Base-by-base conservation (phyloP, 1,140 invertebrate genomes). In the Laupala kohalensis region DNA sequence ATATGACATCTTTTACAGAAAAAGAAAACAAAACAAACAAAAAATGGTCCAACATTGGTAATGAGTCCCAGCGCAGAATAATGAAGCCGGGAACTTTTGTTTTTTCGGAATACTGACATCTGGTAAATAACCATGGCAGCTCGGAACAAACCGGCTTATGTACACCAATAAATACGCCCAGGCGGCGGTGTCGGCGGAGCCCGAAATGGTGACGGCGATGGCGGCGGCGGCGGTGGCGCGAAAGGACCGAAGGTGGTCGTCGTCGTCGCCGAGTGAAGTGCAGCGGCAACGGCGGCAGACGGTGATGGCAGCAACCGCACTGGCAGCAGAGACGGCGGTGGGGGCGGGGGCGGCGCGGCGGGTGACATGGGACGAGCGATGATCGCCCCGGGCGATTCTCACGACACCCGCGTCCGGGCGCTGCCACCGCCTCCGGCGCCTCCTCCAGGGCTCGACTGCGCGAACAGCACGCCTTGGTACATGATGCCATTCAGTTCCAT, bases 401-500 rank as follows among this genome's bases (percentile, higher is more conserved):
- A 53, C 37, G 37, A 53, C 9, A 53, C 37, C 9, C 37, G 37
- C 37, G 37, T 53, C 37, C 37, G 9, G 9, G 37, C 37, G 37
- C 37, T 53, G 37, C 37, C 37, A 19, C 37, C 37, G 1, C 37
- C 37, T n/a, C n/a, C n/a, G n/a, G n/a, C n/a, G n/a, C n/a, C n/a
- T n/a, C n/a, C n/a, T n/a, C n/a, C n/a, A n/a, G n/a, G n/a, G n/a
- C n/a, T n/a, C 4, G 78, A 80, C 79, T 91, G 89, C 64, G 93
- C 91, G 80, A 93, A 93, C 1, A 96, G 83, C 15, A 95, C 89
- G 13, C 94, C 94, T 81, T 94, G 90, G 78, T 95, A 96, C 77
- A 89, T 90, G 19, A 92, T 88, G 37, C 96, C 96, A 79, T 99
- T 98, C 63, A 99, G 87, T 80, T 98, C 95, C 89, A 99, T 95